Base-by-base conservation (phyloP, 2,113 vertebrate genomes). In the Callipepla californica region DNA sequence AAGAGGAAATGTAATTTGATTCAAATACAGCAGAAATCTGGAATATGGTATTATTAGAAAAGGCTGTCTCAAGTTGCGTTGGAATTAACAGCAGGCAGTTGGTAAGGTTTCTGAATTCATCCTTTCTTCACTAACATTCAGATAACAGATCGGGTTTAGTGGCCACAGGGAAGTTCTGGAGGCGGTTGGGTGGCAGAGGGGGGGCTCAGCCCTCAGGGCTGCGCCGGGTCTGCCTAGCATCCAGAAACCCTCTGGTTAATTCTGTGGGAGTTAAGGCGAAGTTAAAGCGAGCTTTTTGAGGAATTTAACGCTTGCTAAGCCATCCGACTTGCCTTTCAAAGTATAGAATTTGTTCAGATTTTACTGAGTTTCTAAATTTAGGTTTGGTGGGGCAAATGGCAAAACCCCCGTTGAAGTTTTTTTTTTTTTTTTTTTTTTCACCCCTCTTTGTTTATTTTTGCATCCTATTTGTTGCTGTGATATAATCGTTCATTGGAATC, bases 91-190 rank as follows among this genome's bases (percentile, higher is more conserved):
- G 85, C 86, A 85, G 63, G 70, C 89, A 91, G 23, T 85, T 92
- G 87, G 89, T 89, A 87, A 92, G 42, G 59, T 96, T 92, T 93
- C 81, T 91, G 91, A 92, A 94, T 91, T 89, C 78, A 44, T 51
- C 61, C 82, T 87, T 92, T 87, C 79, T 96, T 92, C 94, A 65
- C 82, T 85, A 86, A 21, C n/a, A 50, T 80, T 68, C 94, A 91
- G 87, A 91, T 94, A 83, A 88, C 87, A 91, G 79, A 87, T 78
- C 74, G 62, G 70, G 89, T 89, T 93, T 89, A 53, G 75, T 87
- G 82, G 65, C 79, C 76, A n/a, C 91, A 61, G 76, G 40, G 45
- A 62, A 51, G 44, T 42, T 91, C 75, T 89, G 87, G 68, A 61
- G 92, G 94, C 79, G 63, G 74, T 76, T 94, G 87, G 53, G 3